Evolutionary conservation across 2,888 invertebrate species (phyloP).

Genomic region (Drosophila paucipuncta): DNA sequence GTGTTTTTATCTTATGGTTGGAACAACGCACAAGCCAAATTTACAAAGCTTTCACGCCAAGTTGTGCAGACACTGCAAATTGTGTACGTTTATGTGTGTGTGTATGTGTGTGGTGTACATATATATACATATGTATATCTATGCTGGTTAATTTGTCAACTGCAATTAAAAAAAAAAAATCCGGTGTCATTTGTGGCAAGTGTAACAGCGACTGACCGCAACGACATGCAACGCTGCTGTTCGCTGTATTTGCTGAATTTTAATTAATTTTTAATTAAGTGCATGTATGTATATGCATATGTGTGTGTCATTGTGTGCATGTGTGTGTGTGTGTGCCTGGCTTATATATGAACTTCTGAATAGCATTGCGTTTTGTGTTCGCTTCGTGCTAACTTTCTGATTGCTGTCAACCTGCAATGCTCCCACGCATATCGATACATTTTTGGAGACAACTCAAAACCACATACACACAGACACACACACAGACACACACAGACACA

Average conservation of each 20-base stretch:
- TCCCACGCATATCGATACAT: constrained; percentile 51
- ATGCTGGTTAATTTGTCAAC: constrained; percentile 1
- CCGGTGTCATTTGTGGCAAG: constrained; percentile 1
- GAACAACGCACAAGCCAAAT: not conserved
- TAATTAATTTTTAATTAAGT: constrained; percentile 79
- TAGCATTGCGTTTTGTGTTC: constrained; percentile 10
- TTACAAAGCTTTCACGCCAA: not conserved
- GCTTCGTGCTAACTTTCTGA: constrained; percentile 36
- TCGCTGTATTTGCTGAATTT: constrained; percentile 58
- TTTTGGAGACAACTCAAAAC: constrained; percentile 14
- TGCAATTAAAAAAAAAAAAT: constrained; percentile 39
- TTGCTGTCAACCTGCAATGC: constrained; percentile 22
- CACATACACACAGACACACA: not conserved
- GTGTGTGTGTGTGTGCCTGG: constrained; percentile 10
- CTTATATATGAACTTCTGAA: constrained; percentile 22
- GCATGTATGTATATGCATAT: constrained; percentile 21
- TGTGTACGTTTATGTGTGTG: not conserved
- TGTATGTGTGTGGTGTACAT: not conserved
- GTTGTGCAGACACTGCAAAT: not conserved
- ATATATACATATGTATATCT: not conserved
- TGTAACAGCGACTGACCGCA: constrained; percentile 38
- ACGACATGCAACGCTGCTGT: constrained; percentile 20
- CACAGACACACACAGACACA: not conserved
- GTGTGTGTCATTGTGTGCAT: constrained; percentile 15
- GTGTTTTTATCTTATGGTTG: not conserved